Conservation (phyloP, 2,888 invertebrate species). For the Cenopis cana region DNA sequence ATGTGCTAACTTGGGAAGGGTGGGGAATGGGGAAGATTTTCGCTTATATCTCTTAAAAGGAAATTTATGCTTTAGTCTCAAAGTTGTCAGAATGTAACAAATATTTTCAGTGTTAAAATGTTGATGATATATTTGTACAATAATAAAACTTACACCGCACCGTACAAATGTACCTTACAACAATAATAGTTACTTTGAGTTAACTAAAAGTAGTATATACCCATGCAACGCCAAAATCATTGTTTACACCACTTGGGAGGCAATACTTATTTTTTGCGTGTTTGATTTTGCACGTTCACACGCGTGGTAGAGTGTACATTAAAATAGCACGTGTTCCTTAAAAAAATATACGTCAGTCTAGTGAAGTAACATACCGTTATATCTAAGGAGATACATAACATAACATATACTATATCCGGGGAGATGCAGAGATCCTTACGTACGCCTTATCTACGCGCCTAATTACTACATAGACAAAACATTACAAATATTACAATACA, state of each 20-base stretch:
- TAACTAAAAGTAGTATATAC: neutral
- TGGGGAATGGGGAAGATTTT: too few species aligned
- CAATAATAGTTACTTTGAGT: too few species aligned
- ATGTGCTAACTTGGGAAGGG: too few species aligned
- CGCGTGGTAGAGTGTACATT: slow-evolving; percentile 20
- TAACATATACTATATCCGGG: neutral
- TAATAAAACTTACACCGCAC: too few species aligned
- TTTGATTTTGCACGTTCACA: slow-evolving; percentile 28
- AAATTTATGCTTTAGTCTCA: too few species aligned
- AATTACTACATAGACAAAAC: too few species aligned
- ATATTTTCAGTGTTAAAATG: too few species aligned
- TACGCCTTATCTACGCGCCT: neutral
- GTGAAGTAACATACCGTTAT: slow-evolving; percentile 4
- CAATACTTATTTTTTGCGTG: slow-evolving; percentile 14
- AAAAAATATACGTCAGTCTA: neutral
- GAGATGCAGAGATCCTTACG: neutral
- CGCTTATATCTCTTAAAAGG: too few species aligned
- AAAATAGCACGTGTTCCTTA: slow-evolving; percentile 17
- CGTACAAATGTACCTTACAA: too few species aligned
- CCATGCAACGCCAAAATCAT: neutral
- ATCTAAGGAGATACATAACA: slow-evolving; percentile 3
- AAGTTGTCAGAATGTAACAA: too few species aligned
- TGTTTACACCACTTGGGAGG: slow-evolving; percentile 29
- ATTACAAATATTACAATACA: too few species aligned
- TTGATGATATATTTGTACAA: too few species aligned